Conservation (phyloP, 2,113 vertebrate genomes). For the Pteronura brasiliensis region DNA sequence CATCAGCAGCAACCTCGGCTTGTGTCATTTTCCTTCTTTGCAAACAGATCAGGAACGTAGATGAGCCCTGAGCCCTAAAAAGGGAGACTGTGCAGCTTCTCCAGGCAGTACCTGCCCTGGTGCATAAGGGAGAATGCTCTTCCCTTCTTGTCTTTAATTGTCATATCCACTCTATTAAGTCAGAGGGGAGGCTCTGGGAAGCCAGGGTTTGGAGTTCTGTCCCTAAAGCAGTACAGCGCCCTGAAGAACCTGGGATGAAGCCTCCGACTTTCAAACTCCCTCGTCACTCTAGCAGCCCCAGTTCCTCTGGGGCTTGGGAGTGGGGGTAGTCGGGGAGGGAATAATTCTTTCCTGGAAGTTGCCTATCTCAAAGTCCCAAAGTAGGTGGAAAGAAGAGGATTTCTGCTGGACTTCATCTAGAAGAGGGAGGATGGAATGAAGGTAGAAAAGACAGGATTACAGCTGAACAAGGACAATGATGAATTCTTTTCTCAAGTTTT, state of each 20-base stretch:
- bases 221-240: background rate
- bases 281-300: background rate
- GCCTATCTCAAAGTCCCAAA: background rate
- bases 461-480: background rate
- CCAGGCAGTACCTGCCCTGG: background rate
- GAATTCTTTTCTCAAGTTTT: background rate
- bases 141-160: background rate
- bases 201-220: background rate
- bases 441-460: background rate
- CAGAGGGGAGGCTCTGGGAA: conserved; percentile 12
- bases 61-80: background rate
- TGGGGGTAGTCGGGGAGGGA: background rate
- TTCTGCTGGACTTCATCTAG: background rate
- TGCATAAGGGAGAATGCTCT: background rate
- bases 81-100: background rate
- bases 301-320: background rate
- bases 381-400: background rate
- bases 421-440: background rate
- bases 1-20: background rate
- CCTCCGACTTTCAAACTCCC: background rate
- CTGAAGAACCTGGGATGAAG: background rate
- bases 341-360: background rate
- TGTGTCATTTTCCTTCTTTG: conserved; percentile 17
- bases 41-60: background rate
- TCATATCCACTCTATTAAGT: background rate